Conservation (phyloP, 2,888 invertebrate species). For the Cephus nigrinus region DNA sequence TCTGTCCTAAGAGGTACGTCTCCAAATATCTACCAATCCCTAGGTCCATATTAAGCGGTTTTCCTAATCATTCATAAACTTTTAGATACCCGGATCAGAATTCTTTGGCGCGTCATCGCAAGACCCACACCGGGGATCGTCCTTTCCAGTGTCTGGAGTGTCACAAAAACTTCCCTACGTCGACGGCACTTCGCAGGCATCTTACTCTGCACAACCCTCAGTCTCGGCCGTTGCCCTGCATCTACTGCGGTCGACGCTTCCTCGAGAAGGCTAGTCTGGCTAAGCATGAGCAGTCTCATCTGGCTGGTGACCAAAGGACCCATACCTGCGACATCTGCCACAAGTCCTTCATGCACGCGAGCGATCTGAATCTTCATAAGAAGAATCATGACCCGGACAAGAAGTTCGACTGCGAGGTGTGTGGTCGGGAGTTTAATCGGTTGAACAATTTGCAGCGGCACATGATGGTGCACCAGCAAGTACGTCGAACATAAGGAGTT, state of each 20-base stretch:
- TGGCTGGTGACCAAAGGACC: conserved; percentile 60
- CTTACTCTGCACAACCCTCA: conserved; percentile 63
- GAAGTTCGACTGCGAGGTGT: conserved; percentile 64
- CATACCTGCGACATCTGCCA: conserved; percentile 69
- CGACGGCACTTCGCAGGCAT: conserved; percentile 64
- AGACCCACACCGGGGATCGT: conserved; percentile 58
- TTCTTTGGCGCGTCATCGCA: conserved; percentile 60
- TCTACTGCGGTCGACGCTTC: conserved; percentile 65
- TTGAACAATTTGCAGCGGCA: conserved; percentile 65
- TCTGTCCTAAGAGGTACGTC: conserved; percentile 60
- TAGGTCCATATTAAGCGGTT: background rate
- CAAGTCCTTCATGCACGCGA: conserved; percentile 68
- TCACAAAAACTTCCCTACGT: conserved; percentile 64
- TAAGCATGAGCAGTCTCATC: conserved; percentile 66
- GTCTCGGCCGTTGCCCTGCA: conserved; percentile 63
- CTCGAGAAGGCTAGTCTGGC: conserved; percentile 62
- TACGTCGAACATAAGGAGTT: conserved; percentile 35
- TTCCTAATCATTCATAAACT: background rate
- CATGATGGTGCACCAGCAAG: conserved; percentile 65
- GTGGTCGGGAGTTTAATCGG: conserved; percentile 64
- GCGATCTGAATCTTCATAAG: conserved; percentile 67
- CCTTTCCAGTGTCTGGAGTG: conserved; percentile 65
- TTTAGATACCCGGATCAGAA: conserved; percentile 61
- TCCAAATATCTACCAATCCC: background rate
- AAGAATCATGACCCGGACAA: conserved; percentile 65